Percentiles rank a stretch among this genome's conserved stretches.
Conservation (phyloP, 1,140 invertebrate species). For the Holotrichia oblita region DNA sequence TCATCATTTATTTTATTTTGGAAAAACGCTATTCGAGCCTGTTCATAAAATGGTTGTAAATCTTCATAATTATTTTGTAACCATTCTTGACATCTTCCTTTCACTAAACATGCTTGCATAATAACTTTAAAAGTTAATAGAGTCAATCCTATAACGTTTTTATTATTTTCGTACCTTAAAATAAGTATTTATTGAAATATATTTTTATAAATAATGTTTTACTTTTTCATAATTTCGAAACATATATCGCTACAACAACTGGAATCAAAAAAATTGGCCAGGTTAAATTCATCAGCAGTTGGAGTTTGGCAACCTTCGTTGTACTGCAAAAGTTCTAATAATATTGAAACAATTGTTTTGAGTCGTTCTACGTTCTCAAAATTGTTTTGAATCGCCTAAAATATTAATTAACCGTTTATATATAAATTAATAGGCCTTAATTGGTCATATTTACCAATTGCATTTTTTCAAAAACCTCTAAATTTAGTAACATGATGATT, state of each 20-base stretch:
- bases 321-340: conserved; percentile 25
- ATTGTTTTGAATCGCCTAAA: conserved; percentile 23
- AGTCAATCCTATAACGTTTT: conserved; percentile 9
- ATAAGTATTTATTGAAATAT: neutral
- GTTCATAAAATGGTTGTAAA: conserved; percentile 41
- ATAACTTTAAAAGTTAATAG: conserved; percentile 18
- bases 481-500: conserved; percentile 46
- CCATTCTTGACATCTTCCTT: conserved; percentile 44
- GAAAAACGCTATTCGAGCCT: neutral
- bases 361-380: neutral
- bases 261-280: conserved; percentile 12
- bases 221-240: conserved; percentile 44
- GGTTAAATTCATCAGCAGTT: neutral
- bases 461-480: conserved; percentile 42
- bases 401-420: neutral
- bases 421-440: neutral
- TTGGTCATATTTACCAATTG: conserved; percentile 29
- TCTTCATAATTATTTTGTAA: conserved; percentile 44
- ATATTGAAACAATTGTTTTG: conserved; percentile 19
- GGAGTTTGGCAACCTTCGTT: conserved; percentile 11
- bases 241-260: conserved; percentile 41
- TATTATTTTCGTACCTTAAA: conserved; percentile 39
- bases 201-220: conserved; percentile 1
- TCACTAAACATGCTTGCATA: conserved; percentile 39
- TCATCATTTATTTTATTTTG: conserved; percentile 39